phyloP scores from a whole-genome alignment of 2,888 invertebrate species.

The Ormyrus pomaceus region DNA sequence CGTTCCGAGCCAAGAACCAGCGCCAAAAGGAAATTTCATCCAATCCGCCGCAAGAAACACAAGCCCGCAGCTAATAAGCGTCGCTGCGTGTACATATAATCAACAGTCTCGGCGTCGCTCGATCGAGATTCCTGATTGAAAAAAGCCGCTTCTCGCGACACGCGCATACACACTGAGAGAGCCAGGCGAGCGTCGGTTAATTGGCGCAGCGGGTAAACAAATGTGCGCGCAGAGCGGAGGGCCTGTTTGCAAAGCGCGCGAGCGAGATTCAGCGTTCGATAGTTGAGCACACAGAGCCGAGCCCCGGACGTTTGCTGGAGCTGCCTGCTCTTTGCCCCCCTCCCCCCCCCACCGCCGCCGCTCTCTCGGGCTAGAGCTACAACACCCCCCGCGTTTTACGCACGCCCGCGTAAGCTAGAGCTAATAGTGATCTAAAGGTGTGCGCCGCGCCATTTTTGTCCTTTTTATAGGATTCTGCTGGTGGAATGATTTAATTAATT shows the following conservation, averaged over 20 bases:
- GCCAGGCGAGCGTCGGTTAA: constrained; percentile 65
- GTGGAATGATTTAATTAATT: too few species aligned
- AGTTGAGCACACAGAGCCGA: constrained; percentile 5
- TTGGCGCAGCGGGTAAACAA: constrained; percentile 72
- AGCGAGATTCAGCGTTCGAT: constrained; percentile 51
- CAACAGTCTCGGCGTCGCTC: not conserved
- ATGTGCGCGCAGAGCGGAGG: constrained; percentile 60
- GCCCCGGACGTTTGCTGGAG: constrained; percentile 16
- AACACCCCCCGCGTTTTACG: not conserved
- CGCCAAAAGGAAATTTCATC: too few species aligned
- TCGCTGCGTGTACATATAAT: constrained; percentile 25
- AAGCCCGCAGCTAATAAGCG: constrained; percentile 5
- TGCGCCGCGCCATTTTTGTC: too few species aligned
- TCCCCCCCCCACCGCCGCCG: not conserved
- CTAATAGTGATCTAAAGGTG: too few species aligned
- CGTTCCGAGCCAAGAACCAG: too few species aligned
- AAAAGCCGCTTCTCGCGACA: constrained; percentile 6
- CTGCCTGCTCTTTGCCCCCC: not conserved
- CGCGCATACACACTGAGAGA: constrained; percentile 12
- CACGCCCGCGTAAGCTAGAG: too few species aligned
- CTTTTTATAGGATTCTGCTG: too few species aligned
- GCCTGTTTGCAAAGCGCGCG: constrained; percentile 54
- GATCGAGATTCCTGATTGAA: constrained; percentile 29
- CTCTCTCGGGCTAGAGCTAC: not conserved
- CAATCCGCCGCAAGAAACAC: not conserved